Evolutionary conservation across 2,113 vertebrate genomes (phyloP).

Genomic region (Neodontobutis hainanensis): DNA sequence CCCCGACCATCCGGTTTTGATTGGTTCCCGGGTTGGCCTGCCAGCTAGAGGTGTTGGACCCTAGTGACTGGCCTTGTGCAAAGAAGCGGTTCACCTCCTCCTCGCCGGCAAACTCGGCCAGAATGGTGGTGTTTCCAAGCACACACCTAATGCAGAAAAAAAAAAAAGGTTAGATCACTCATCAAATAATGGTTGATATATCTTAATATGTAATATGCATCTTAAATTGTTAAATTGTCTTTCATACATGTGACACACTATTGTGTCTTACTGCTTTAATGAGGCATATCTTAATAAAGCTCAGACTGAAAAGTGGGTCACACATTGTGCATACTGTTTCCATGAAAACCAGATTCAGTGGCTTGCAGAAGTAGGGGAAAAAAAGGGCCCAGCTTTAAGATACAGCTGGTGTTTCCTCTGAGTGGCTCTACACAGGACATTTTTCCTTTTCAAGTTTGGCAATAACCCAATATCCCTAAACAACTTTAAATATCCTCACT

Average conservation of each 20-base stretch:
- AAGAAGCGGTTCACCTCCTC: conserved; percentile 98
- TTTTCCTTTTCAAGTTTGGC: neutral
- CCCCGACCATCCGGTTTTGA: conserved; percentile 85
- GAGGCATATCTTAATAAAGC: neutral
- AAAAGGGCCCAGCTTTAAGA: conserved; percentile 1
- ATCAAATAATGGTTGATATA: neutral
- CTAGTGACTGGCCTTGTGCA: conserved; percentile 93
- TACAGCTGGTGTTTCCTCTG: neutral
- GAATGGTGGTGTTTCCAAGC: conserved; percentile 98
- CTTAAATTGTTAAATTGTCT: too few species aligned
- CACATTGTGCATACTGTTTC: conserved; percentile 23
- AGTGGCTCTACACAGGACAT: neutral
- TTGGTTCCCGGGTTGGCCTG: conserved; percentile 89
- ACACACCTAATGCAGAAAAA: conserved; percentile 85
- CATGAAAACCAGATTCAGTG: conserved; percentile 26
- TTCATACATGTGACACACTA: too few species aligned
- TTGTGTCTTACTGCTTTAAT: too few species aligned
- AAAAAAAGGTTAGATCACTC: neutral
- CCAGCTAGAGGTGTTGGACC: conserved; percentile 93
- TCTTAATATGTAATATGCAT: too few species aligned
- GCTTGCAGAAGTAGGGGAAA: neutral
- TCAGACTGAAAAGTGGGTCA: conserved; percentile 26
- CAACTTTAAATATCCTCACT: neutral
- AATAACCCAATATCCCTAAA: neutral
- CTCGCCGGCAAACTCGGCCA: conserved; percentile 97